Evolutionary conservation across 37 sponge, comb jelly and placozoan genomes (phyloP).

Genomic region (Theonella swinhoei): DNA sequence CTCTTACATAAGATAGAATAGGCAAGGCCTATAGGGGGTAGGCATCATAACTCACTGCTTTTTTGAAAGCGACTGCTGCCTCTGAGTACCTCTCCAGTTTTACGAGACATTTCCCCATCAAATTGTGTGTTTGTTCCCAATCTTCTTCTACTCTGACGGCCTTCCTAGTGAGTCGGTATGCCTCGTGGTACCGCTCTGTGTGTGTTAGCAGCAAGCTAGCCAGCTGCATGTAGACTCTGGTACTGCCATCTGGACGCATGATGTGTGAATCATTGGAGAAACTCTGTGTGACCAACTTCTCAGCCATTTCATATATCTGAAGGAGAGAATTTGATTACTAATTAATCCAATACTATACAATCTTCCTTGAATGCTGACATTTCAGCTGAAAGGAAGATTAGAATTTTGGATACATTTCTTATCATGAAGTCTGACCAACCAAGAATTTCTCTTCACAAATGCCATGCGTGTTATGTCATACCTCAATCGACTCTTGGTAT

Average conservation of each 20-base stretch:
- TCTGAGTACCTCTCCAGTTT: conserved; percentile 39
- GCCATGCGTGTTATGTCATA: too few relatives aligned
- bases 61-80: conserved; percentile 3
- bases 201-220: conserved; percentile 68
- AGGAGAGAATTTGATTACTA: too few relatives aligned
- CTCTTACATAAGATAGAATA: too few relatives aligned
- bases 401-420: too few relatives aligned
- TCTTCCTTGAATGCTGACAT: too few relatives aligned
- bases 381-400: too few relatives aligned
- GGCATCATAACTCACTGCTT: not conserved
- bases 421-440: too few relatives aligned
- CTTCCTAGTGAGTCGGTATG: conserved; percentile 37
- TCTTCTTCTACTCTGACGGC: conserved; percentile 42
- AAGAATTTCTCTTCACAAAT: too few relatives aligned
- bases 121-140: conserved; percentile 7
- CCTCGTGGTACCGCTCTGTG: conserved; percentile 54
- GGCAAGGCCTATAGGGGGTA: too few relatives aligned
- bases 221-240: conserved; percentile 76
- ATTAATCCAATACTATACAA: too few relatives aligned
- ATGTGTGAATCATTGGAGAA: conserved; percentile 26
- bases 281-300: conserved; percentile 28
- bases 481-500: conserved; percentile 48
- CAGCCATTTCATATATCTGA: conserved; percentile 57
- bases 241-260: conserved; percentile 63
- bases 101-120: conserved; percentile 53